phyloP scores from a whole-genome alignment of 1,140 invertebrate genomes.

The Meloidogyne hapla region DNA sequence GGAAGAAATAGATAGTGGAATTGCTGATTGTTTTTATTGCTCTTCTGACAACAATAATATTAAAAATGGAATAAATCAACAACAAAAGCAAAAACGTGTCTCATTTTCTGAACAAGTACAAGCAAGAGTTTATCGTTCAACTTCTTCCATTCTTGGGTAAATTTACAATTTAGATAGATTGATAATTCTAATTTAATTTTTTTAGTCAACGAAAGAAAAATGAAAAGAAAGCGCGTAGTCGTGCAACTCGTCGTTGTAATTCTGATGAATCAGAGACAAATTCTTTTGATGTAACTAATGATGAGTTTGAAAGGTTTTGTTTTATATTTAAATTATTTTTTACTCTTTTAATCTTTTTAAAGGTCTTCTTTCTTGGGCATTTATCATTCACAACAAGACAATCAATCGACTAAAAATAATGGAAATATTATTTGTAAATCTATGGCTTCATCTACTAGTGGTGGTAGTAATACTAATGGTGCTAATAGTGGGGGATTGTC shows the following conservation, averaged over 20 bases:
- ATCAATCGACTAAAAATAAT: conserved; percentile 1
- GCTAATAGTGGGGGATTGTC: not conserved
- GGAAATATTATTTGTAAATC: not conserved
- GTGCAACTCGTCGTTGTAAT: conserved; percentile 21
- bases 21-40: not conserved
- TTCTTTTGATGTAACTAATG: not conserved
- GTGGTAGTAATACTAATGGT: not conserved
- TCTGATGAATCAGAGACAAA: conserved; percentile 7
- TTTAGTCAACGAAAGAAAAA: conserved; percentile 19
- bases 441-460: not conserved
- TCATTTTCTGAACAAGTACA: conserved; percentile 41
- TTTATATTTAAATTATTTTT: not conserved
- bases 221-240: conserved; percentile 21
- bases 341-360: not conserved
- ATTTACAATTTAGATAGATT: not conserved
- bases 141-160: conserved; percentile 1
- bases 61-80: not conserved
- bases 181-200: not conserved
- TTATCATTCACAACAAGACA: not conserved
- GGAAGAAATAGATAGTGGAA: not conserved
- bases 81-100: conserved; percentile 33
- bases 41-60: not conserved
- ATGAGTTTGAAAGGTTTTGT: not conserved
- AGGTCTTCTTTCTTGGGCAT: not conserved
- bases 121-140: conserved; percentile 34